Conservation (phyloP, 2,888 invertebrate genomes). For the Dasysyrphus tricinctus region DNA sequence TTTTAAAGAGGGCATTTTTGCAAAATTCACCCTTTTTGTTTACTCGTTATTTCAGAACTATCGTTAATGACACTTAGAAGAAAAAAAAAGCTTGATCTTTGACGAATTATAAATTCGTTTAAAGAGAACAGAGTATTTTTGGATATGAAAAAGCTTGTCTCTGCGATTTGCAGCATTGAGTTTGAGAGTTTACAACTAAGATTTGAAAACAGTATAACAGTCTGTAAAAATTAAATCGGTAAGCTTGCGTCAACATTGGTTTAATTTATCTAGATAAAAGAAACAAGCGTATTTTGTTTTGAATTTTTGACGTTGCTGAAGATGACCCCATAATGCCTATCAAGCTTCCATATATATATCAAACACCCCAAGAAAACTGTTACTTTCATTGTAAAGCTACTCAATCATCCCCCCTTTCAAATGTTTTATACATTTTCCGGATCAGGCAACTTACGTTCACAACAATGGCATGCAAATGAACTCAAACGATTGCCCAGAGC, state of each 20-base stretch:
- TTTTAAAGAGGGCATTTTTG: too few relatives aligned
- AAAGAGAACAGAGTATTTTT: too few relatives aligned
- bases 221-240: too few relatives aligned
- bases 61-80: too few relatives aligned
- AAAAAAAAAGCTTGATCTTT: too few relatives aligned
- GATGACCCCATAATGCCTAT: constrained; percentile 10
- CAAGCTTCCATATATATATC: constrained; percentile 19
- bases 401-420: neutral
- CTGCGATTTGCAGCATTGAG: too few relatives aligned
- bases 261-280: neutral
- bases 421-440: constrained; percentile 82
- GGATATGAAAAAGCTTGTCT: too few relatives aligned
- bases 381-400: neutral
- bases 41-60: too few relatives aligned
- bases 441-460: constrained; percentile 83
- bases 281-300: neutral
- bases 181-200: too few relatives aligned
- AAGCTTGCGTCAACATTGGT: neutral
- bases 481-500: constrained; percentile 82
- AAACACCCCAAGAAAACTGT: constrained; percentile 10
- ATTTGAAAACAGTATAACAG: too few relatives aligned
- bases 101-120: too few relatives aligned
- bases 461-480: constrained; percentile 83
- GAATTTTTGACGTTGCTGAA: neutral
- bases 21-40: too few relatives aligned